These are phyloP conservation scores for Camelus dromedarius DNA, from an alignment of 2,113 vertebrate genomes.

Conservation along the genomic window DNA sequence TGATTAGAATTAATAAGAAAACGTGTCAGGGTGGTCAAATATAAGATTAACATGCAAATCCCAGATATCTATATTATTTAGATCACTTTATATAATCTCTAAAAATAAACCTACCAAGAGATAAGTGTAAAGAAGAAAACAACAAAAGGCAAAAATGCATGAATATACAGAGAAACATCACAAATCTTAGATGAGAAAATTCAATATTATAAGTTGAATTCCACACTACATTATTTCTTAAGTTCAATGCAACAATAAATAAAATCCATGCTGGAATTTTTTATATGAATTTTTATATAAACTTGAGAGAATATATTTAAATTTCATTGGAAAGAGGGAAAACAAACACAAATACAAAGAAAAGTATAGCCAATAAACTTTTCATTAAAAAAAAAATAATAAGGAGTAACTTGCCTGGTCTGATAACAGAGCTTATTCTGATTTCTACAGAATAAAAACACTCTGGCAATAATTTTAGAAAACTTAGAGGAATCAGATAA, in stretches of 20 bases:
- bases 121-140: not conserved
- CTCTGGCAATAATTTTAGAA: not conserved
- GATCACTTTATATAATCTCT: not conserved
- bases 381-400: not conserved
- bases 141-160: not conserved
- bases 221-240: not conserved
- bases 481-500: not conserved
- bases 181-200: conserved; percentile 2
- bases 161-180: not conserved
- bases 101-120: not conserved
- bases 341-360: not conserved
- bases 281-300: not conserved
- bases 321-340: not conserved
- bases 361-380: not conserved
- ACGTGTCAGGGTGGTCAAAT: conserved; percentile 5
- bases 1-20: not conserved
- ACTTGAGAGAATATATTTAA: conserved; percentile 17
- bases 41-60: conserved; percentile 11
- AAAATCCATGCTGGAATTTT: not conserved
- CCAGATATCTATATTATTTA: not conserved
- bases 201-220: not conserved
- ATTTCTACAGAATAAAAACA: not conserved
- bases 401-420: not conserved
- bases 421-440: not conserved
- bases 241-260: not conserved